These are phyloP conservation scores for Sus scrofa DNA, from an alignment of 2,113 vertebrate genomes.

Conservation along the genomic window T2T-Sscrofa CM000818.6:131370001-131370500, in stretches of 20 bases:
- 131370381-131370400: not conserved
- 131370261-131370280: not conserved
- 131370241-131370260: not conserved
- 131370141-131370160: rapidly evolving
- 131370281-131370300: not conserved
- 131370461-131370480: not conserved
- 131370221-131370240: not conserved
- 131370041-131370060: rapidly evolving
- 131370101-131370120: rapidly evolving
- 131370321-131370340: no score
- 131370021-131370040: rapidly evolving
- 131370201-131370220: not conserved
- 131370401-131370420: rapidly evolving
- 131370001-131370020: rapidly evolving
- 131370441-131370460: no score
- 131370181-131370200: rapidly evolving
- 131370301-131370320: not conserved
- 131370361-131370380: rapidly evolving
- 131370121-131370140: rapidly evolving
- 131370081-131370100: rapidly evolving
- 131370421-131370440: rapidly evolving
- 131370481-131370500: no score
- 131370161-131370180: not conserved
- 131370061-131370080: not conserved
- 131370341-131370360: rapidly evolving